Evolutionary conservation across 2,797 vertebrate genomes (phyloP).

Genomic region (Enteromius argenteus): DNA sequence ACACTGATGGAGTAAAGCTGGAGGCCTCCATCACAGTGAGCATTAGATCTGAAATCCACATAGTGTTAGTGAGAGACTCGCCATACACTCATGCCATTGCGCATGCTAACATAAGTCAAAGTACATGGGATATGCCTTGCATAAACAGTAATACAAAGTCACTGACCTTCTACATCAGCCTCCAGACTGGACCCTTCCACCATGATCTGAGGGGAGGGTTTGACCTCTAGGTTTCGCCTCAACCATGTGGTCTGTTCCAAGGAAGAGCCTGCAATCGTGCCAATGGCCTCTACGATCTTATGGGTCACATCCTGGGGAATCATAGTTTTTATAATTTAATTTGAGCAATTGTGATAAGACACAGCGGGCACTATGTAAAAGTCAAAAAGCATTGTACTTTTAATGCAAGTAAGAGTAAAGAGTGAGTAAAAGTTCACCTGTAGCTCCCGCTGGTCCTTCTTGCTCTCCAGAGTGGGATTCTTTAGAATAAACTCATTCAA

Average conservation of each 20-base stretch:
- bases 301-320: conserved; percentile 91
- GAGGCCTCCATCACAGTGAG: conserved; percentile 95
- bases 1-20: conserved; percentile 95
- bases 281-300: conserved; percentile 97
- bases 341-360: background rate
- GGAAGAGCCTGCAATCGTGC: conserved; percentile 94
- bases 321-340: background rate
- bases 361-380: background rate
- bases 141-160: conserved; percentile 53
- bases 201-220: conserved; percentile 94
- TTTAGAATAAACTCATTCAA: conserved; percentile 99
- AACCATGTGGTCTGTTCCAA: conserved; percentile 98
- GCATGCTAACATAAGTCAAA: background rate
- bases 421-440: conserved; percentile 81
- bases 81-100: conserved; percentile 19
- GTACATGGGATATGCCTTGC: background rate
- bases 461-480: conserved; percentile 96
- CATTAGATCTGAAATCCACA: conserved; percentile 88
- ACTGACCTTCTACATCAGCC: conserved; percentile 92
- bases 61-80: conserved; percentile 42
- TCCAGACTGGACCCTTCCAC: conserved; percentile 92
- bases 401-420: background rate
- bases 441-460: conserved; percentile 98
- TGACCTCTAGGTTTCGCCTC: conserved; percentile 96
- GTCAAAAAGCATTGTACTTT: background rate